Base-by-base conservation (phyloP, 2,888 invertebrate species). In the Lasioglossum oenotherae region DNA sequence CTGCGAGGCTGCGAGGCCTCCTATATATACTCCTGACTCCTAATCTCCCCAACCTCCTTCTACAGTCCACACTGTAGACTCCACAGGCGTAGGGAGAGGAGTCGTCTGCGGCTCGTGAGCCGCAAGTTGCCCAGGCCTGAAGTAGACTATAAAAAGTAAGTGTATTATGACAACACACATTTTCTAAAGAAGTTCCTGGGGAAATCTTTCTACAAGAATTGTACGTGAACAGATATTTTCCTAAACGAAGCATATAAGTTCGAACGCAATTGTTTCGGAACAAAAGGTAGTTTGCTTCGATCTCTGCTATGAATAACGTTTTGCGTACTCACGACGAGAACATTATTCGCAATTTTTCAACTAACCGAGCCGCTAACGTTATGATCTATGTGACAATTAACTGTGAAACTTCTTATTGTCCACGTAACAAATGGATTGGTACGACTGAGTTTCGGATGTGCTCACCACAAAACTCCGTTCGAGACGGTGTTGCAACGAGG, bases 401-500 rank as follows among this genome's bases (percentile, higher is more conserved):
- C 31, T 35, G 49, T 35, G 4, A 74, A 41, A 12, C 23, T 41
- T n/a, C 2, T n/a, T 12, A 23, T 78, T 41, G n/a, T 38, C 14
- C 64, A 1, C 4, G 35, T n/a, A 27, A 31, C 53, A 72, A 49
- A 23, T 31, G n/a, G 38, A 76, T n/a, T 46, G n/a, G 12, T 46
- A 19, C 53, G 78, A 69, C 27, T 46, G 23, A 74, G 46, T 31
- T 60, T 60, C 60, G 35, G 64, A 19, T 6, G 27, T 44, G n/a
- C 35, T 35, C 46, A 76, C 44, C 41, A 8, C 44, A 67, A 67
- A 8, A 19, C 44, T 69, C 77, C 69, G 35, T 73, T 81, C 44
- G 46, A 41, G 46, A 60, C 81, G 71, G 44, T 31, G 73, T 78
- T 46, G 75, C 72, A 35, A 73, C 46, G 84, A 49, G 73, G 69